phyloP scores from a whole-genome alignment of 2,113 vertebrate genomes.

The Ovis aries region DNA sequence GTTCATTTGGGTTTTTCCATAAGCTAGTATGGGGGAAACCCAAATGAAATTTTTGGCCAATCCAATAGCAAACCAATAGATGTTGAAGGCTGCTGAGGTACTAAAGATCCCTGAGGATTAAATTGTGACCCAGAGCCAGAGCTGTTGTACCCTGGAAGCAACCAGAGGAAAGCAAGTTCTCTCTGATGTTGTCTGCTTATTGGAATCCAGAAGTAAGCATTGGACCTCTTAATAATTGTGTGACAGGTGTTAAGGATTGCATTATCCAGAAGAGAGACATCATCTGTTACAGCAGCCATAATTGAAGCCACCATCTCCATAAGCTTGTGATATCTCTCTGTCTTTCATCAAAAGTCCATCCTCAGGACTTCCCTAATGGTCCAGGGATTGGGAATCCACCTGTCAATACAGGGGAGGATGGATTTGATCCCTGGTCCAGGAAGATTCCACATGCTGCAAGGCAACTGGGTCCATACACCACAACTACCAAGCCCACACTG shows the following conservation, averaged over 20 bases:
- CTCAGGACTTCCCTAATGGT: not conserved
- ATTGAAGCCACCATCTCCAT: not conserved
- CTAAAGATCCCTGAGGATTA: not conserved
- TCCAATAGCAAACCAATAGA: not conserved
- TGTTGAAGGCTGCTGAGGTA: not conserved
- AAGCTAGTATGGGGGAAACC: not conserved
- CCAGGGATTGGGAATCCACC: not conserved
- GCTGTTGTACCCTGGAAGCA: not conserved
- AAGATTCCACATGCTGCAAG: not conserved
- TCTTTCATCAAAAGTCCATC: not conserved
- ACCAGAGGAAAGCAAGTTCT: not conserved
- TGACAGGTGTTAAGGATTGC: not conserved
- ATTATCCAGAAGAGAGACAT: not conserved
- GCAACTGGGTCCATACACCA: not conserved
- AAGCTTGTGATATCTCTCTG: not conserved
- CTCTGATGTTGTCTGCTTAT: not conserved
- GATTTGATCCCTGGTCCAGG: not conserved
- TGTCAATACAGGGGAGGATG: not conserved
- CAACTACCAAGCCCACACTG: not conserved
- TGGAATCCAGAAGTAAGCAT: not conserved
- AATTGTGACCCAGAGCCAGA: not conserved
- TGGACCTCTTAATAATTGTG: not conserved
- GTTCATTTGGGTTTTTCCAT: not conserved
- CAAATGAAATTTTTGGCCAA: not conserved
- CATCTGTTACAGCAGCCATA: not conserved